Evolutionary conservation across 1,140 invertebrate species (phyloP).

Genomic region (Hylyphantes graminicola): DNA sequence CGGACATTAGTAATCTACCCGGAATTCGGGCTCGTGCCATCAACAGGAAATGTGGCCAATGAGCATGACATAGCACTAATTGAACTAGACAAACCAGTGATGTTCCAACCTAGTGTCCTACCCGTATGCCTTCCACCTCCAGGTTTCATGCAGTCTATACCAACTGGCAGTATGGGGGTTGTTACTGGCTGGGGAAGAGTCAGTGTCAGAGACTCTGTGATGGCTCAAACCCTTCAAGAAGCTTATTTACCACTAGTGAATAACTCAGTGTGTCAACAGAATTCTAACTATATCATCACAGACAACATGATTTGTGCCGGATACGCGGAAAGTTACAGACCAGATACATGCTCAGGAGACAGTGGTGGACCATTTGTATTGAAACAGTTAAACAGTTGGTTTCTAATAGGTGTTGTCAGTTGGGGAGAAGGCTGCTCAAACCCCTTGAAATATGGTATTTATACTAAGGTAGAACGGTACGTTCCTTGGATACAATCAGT

Average conservation of each 20-base stretch:
- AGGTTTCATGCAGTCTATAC: conserved; percentile 37
- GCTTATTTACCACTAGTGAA: conserved; percentile 53
- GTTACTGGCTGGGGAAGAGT: conserved; percentile 63
- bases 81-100: conserved; percentile 87
- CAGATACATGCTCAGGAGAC: conserved; percentile 83
- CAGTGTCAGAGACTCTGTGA: conserved; percentile 48
- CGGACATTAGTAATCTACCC: conserved; percentile 59
- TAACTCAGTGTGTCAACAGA: conserved; percentile 45
- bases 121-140: conserved; percentile 64
- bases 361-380: conserved; percentile 92
- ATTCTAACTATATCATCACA: conserved; percentile 62
- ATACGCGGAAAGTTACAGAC: conserved; percentile 72
- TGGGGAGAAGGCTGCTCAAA: conserved; percentile 77
- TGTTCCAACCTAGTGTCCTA: conserved; percentile 70
- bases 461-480: conserved; percentile 65
- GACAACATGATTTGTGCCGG: conserved; percentile 66
- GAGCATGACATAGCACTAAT: conserved; percentile 83
- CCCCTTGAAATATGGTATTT: conserved; percentile 65
- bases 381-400: conserved; percentile 84
- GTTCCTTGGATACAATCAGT: conserved; percentile 62
- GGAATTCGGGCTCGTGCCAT: conserved; percentile 68
- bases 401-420: conserved; percentile 92
- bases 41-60: conserved; percentile 24
- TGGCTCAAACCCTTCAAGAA: conserved; percentile 57
- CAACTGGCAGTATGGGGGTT: conserved; percentile 15